Evolutionary conservation across 2,888 invertebrate species (phyloP).

Genomic region (Oscheius sp.): DNA sequence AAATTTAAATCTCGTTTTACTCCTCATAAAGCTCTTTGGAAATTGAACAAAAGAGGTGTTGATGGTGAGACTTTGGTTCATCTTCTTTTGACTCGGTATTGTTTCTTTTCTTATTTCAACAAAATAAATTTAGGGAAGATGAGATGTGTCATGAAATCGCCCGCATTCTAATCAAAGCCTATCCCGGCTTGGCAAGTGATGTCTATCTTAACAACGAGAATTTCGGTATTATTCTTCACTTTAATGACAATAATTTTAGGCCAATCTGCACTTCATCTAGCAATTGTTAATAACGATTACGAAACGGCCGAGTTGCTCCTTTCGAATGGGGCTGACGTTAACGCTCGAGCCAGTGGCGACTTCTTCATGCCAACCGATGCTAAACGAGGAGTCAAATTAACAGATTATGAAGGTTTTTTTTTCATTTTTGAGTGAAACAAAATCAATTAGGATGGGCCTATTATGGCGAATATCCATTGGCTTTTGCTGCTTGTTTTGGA

Average conservation of each 20-base stretch:
- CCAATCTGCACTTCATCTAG: slow-evolving; percentile 91
- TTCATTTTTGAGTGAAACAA: too few species aligned
- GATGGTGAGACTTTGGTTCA: slow-evolving; percentile 93
- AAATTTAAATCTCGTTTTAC: slow-evolving; percentile 81
- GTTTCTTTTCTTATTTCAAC: slow-evolving; percentile 72
- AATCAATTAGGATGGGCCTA: slow-evolving; percentile 83
- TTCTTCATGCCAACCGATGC: slow-evolving; percentile 96
- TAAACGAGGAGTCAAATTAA: slow-evolving; percentile 75
- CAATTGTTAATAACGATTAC: slow-evolving; percentile 94
- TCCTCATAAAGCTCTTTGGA: slow-evolving; percentile 86
- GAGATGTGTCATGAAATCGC: slow-evolving; percentile 76
- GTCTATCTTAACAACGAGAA: slow-evolving; percentile 97
- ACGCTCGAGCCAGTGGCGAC: slow-evolving; percentile 89
- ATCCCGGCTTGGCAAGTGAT: slow-evolving; percentile 82
- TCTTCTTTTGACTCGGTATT: slow-evolving; percentile 91
- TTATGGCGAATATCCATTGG: slow-evolving; percentile 93
- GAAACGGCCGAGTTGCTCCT: slow-evolving; percentile 91
- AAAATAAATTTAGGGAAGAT: slow-evolving; percentile 38
- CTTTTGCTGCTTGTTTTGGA: slow-evolving; percentile 96
- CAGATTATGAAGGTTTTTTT: slow-evolving; percentile 81
- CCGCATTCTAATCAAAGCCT: slow-evolving; percentile 79
- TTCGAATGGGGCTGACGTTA: slow-evolving; percentile 82
- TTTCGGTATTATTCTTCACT: slow-evolving; percentile 77
- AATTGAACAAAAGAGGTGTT: slow-evolving; percentile 92
- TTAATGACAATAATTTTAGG: slow-evolving; percentile 73